Conservation (phyloP, 2,113 vertebrate species). For the Pipa parva region DNA sequence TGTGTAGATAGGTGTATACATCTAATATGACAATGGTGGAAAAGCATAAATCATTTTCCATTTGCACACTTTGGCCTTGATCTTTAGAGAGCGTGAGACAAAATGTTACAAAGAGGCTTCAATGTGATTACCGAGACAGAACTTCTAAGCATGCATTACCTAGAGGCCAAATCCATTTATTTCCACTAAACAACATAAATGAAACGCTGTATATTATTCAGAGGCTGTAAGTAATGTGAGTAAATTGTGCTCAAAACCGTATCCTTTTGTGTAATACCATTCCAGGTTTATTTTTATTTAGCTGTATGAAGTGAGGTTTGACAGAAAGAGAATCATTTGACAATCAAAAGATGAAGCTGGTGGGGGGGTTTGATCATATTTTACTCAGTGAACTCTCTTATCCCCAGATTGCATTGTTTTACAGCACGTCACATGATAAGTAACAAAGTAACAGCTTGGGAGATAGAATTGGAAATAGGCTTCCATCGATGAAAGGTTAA, state of each 20-base stretch:
- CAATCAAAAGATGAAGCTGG: neutral
- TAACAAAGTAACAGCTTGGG: neutral
- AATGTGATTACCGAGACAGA: neutral
- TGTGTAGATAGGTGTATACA: too few relatives aligned
- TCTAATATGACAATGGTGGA: neutral
- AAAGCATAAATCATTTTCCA: neutral
- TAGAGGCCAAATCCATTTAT: conserved; percentile 1
- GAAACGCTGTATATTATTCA: conserved; percentile 1
- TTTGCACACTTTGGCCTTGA: neutral
- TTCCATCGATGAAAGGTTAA: too few relatives aligned
- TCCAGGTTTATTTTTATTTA: conserved; percentile 1
- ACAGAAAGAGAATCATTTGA: neutral
- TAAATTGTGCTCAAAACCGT: neutral
- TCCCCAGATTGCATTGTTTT: neutral
- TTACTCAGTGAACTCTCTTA: neutral
- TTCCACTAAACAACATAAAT: conserved; percentile 1
- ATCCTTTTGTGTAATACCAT: neutral
- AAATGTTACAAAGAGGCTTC: neutral
- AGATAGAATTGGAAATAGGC: too few relatives aligned
- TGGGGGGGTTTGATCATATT: neutral
- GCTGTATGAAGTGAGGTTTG: neutral
- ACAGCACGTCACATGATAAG: neutral
- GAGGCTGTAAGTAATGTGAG: neutral
- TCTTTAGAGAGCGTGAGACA: neutral
- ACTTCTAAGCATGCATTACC: neutral